phyloP scores from a whole-genome alignment of 2,888 invertebrate species.

The Brenthis hecate region DNA sequence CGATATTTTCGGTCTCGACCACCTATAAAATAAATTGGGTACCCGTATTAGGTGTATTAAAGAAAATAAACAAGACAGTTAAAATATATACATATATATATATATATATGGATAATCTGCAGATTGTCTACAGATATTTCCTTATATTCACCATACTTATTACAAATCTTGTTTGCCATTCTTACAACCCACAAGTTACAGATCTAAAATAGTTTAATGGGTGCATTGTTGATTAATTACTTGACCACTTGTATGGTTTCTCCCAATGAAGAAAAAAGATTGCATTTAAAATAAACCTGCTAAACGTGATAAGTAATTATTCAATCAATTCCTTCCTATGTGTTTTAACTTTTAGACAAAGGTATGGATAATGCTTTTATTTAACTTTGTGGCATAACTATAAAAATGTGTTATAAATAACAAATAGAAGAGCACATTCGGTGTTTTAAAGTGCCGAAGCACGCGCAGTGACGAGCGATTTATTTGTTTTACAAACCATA shows the following conservation, averaged over 20 bases:
- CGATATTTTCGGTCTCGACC: too few relatives aligned
- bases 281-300: background rate
- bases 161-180: slow-evolving; percentile 2
- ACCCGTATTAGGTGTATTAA: background rate
- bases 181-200: slow-evolving; percentile 10
- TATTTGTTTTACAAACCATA: slow-evolving; percentile 71
- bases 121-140: too few relatives aligned
- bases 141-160: too few relatives aligned
- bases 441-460: slow-evolving; percentile 46
- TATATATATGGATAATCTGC: too few relatives aligned
- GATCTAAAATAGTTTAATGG: slow-evolving; percentile 21
- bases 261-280: slow-evolving; percentile 11
- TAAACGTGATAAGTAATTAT: too few relatives aligned
- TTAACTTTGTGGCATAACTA: too few relatives aligned
- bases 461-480: slow-evolving; percentile 54
- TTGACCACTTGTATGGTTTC: slow-evolving; percentile 17
- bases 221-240: slow-evolving; percentile 20
- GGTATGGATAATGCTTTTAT: too few relatives aligned
- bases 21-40: too few relatives aligned
- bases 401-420: slow-evolving; percentile 6
- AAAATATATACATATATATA: too few relatives aligned
- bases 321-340: too few relatives aligned
- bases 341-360: too few relatives aligned
- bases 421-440: background rate
- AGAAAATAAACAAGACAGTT: background rate